A percentile compares a stretch with the other conserved stretches of the same genome.
phyloP scores from a whole-genome alignment of 1,140 invertebrate species.

The Trigoniulus corallinus region DNA sequence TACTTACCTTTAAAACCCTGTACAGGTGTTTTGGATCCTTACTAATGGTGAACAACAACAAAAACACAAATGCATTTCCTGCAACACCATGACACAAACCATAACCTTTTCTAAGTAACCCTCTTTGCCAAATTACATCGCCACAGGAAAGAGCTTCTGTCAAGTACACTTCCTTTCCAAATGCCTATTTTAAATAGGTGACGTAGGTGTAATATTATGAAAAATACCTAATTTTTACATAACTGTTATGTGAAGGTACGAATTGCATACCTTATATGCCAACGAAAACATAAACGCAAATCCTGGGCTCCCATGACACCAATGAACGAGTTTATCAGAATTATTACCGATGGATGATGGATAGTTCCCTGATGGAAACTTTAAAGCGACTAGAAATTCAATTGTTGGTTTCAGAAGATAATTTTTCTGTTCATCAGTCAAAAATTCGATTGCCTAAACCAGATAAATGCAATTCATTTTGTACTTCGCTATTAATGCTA shows the following conservation, averaged over 20 bases:
- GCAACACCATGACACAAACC: constrained; percentile 81
- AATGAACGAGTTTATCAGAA: constrained; percentile 69
- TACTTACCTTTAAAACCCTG: constrained; percentile 36
- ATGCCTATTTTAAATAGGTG: no score
- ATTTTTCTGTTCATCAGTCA: constrained; percentile 35
- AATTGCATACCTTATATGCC: constrained; percentile 48
- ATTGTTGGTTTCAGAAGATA: constrained; percentile 37
- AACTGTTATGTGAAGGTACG: neutral
- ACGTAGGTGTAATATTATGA: no score
- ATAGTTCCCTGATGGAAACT: constrained; percentile 64
- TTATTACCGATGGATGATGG: constrained; percentile 57
- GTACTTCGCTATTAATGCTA: no score
- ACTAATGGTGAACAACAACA: constrained; percentile 61
- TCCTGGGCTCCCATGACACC: constrained; percentile 90
- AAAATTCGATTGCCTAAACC: constrained; percentile 33
- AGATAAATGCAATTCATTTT: neutral
- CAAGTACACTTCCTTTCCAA: constrained; percentile 53
- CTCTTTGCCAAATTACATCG: constrained; percentile 66
- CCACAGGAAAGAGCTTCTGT: constrained; percentile 48
- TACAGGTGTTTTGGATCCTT: constrained; percentile 47
- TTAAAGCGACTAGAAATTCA: constrained; percentile 39
- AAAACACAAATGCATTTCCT: constrained; percentile 79
- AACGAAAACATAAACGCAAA: constrained; percentile 54
- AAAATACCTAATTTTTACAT: neutral
- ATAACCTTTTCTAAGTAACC: constrained; percentile 75